phyloP scores from a whole-genome alignment of 1,140 invertebrate genomes.

The Pteromalus puparum region DNA sequence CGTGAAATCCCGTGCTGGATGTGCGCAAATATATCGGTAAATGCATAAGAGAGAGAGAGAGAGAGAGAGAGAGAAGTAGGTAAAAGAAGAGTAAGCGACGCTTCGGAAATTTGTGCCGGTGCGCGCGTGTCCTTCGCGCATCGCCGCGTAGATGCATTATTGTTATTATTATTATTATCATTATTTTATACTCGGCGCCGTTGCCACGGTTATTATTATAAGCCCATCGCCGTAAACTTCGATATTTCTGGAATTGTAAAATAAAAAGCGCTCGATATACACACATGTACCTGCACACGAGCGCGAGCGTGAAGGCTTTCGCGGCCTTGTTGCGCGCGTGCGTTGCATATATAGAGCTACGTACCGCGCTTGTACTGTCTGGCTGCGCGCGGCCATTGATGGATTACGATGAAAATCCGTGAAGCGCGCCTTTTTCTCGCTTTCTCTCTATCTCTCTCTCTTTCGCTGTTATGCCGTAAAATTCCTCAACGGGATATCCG shows the following conservation, averaged over 20 bases:
- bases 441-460: neutral
- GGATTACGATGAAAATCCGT: constrained; percentile 3
- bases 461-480: no score
- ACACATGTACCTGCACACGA: neutral
- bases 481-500: no score
- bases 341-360: no score
- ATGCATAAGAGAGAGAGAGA: no score
- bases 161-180: constrained; percentile 42
- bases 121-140: constrained; percentile 38
- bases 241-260: constrained; percentile 47
- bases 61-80: no score
- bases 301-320: constrained; percentile 5
- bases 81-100: neutral
- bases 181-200: constrained; percentile 22
- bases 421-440: neutral
- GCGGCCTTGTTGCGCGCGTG: constrained; percentile 1
- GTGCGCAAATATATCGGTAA: no score
- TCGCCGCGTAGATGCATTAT: neutral
- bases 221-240: constrained; percentile 35
- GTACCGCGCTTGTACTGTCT: neutral
- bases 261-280: constrained; percentile 24
- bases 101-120: neutral
- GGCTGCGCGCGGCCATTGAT: neutral
- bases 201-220: constrained; percentile 43
- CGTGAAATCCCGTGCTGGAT: no score